phyloP scores from a whole-genome alignment of 1,140 invertebrate species.

The Dendroctonus ponderosae region DNA sequence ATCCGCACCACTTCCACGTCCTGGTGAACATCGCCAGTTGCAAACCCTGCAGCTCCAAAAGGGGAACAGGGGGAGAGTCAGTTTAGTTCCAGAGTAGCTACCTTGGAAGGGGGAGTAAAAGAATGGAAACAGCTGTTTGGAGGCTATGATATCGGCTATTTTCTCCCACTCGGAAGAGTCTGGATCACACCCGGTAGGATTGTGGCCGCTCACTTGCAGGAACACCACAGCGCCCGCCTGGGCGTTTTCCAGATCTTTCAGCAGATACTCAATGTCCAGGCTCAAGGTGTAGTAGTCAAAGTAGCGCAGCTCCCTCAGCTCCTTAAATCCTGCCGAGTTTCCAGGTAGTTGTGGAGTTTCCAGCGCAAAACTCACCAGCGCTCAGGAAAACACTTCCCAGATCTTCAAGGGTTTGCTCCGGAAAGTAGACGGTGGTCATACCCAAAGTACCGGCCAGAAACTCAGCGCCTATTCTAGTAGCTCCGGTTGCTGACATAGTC shows the following conservation, averaged over 20 bases:
- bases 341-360: neutral
- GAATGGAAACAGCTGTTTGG: conserved; percentile 85
- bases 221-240: conserved; percentile 90
- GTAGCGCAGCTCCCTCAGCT: conserved; percentile 84
- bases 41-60: conserved; percentile 9
- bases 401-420: neutral
- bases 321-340: conserved; percentile 74
- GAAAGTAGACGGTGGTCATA: conserved; percentile 4
- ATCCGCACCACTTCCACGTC: conserved; percentile 85
- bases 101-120: conserved; percentile 99
- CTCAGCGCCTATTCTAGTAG: conserved; percentile 83
- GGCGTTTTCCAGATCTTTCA: conserved; percentile 63
- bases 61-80: neutral
- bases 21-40: conserved; percentile 69
- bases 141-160: conserved; percentile 74
- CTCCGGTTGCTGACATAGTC: conserved; percentile 93
- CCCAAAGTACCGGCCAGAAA: conserved; percentile 64
- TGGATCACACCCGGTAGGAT: conserved; percentile 97
- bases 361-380: conserved; percentile 7
- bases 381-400: conserved; percentile 1
- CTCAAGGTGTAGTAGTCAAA: conserved; percentile 77
- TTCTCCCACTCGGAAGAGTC: conserved; percentile 87
- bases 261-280: conserved; percentile 81
- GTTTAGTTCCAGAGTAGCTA: neutral
- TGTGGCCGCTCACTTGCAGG: conserved; percentile 97